Evolutionary conservation across 2,888 invertebrate genomes (phyloP), one percentile per base, ranked within the genome.

Genomic region (Limenitis camilla): DNA sequence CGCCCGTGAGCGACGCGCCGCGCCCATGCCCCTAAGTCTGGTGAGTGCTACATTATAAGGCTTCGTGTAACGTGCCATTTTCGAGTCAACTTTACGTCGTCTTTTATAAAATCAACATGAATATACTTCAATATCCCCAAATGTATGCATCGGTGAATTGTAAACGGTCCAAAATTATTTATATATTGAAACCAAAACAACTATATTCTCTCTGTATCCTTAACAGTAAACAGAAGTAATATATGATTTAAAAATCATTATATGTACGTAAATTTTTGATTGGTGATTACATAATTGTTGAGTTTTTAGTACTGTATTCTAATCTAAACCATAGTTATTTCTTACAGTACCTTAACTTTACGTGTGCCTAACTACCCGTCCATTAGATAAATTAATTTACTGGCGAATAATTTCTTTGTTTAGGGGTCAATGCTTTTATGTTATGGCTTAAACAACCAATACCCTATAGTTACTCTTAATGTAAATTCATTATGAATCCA

Each of bases 1-100:
- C 76, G 78, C 74, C 72, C 66, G 72, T 66, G 73, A 74, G 72
- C 72, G 72, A 67, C 73, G 83, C 81, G 84, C 84, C 83, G 86
- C 86, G 86, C 86, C 86, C 85, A 87, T 87, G 86, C 78, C 72
- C 80, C 73, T 76, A 75, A 76, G 77, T 76, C 78, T 78, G 86
- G 86, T 86, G 76, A 87, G 86, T 87, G 75, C 68, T 87, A 85
- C 72, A 69, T 80, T 79, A 69, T 87, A 86, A 84, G 86, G 83
- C 77, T 85, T 86, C 84, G 68, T 71, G 58, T 60, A 72, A 64
- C 76, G 77, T 78, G 78, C 77, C 77, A 75, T 78, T 78, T 78
- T 75, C 70, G 69, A 69, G 71, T 76, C 66, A 72, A 74, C 68
- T 66, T 61, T 47, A 53, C 38, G 39, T 53, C 41, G 38, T 30